Conservation (phyloP, 2,888 invertebrate genomes). For the Acrobeloides nanus region DNA sequence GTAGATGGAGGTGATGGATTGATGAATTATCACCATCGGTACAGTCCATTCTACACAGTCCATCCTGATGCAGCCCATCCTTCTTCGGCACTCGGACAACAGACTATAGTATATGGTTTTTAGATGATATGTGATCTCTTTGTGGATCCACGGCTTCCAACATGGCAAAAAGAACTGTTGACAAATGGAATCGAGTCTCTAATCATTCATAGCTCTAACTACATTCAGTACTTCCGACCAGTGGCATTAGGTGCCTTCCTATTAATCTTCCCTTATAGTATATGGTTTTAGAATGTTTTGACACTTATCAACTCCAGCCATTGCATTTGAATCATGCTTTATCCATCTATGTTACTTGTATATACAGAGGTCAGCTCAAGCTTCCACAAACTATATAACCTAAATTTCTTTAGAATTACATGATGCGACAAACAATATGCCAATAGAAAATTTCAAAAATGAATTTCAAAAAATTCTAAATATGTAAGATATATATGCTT, state of each 20-base stretch:
- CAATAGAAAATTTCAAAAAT: conserved; percentile 11
- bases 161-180: conserved; percentile 22
- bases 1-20: too few species aligned
- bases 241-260: not conserved
- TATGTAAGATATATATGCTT: conserved; percentile 16
- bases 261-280: not conserved
- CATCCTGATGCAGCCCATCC: too few species aligned
- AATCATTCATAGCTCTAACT: conserved; percentile 26
- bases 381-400: not conserved
- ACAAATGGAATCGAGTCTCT: conserved; percentile 28
- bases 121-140: conserved; percentile 27
- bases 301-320: conserved; percentile 28
- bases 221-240: too few species aligned
- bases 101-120: too few species aligned
- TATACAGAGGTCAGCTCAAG: conserved; percentile 15
- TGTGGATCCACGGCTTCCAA: conserved; percentile 29
- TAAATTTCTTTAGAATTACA: conserved; percentile 14
- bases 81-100: too few species aligned
- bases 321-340: conserved; percentile 22
- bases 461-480: conserved; percentile 27
- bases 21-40: too few species aligned
- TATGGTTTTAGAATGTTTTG: conserved; percentile 25
- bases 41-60: too few species aligned
- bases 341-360: conserved; percentile 28
- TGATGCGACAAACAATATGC: too few species aligned